Evolutionary conservation across 2,113 vertebrate species (phyloP), one percentile per base, ranked within the genome.

Genomic region (Thalassoma bifasciatum): DNA sequence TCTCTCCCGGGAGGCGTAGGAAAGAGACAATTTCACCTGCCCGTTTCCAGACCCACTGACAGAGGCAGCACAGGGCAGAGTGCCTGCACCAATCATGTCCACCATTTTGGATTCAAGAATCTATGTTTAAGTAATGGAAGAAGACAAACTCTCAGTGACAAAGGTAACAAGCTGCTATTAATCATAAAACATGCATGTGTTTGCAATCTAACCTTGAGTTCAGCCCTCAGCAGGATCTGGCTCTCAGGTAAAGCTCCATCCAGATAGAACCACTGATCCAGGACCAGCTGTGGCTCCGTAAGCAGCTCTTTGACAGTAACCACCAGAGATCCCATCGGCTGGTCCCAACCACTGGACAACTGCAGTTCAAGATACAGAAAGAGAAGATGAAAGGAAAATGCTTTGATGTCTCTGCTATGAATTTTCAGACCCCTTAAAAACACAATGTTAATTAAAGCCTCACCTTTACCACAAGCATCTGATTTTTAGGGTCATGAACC

Each of bases 401-500:
- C 44, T 26, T 0, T 0, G 30, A 30, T 16, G 37, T 40, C 2
- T 37, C 1, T 42, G 23, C 2, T 67, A 36, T 23, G 19, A 26
- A 52, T 10, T 1, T 26, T 24, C 44, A 63, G 8, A 52, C 12
- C 34, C 23, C 64, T 5, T 46, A 57, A 66, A 8, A 23, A 14
- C 47, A 22, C 16, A 16, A 66, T 52, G 30, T 10, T 53, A 37
- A 66, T 22, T 52, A 60, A 38, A 1, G 5, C n/a, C 76, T 88
- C 79, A 94, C 97, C 95, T 97, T 96, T 44, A 97, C 62, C 46
- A 97, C 89, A 67, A 98, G 93, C 57, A 91, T 94, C 75, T 97
- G 95, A 1, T 57, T 60, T 23, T 90, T 91, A 0, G 96, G 96
- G 68, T 93, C 93, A 76, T 88, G 95, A 75, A 97, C 77, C 74